phyloP scores from a whole-genome alignment of 2,113 vertebrate species.

The Canis aureus region DNA sequence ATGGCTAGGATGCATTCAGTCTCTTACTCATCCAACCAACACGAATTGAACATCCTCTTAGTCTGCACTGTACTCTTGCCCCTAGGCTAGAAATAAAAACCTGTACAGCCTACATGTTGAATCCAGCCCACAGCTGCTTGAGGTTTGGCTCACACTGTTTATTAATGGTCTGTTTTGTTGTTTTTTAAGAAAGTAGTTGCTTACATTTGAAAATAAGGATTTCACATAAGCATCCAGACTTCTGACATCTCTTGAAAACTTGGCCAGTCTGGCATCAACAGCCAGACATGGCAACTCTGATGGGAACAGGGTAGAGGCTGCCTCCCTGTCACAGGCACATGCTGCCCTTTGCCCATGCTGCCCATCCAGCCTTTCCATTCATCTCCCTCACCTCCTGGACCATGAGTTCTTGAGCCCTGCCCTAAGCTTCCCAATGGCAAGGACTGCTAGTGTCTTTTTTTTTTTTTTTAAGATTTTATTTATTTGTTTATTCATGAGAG shows the following conservation, averaged over 20 bases:
- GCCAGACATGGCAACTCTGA: too few relatives aligned
- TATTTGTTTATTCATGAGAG: too few relatives aligned
- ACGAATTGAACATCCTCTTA: not conserved
- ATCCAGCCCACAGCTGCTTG: not conserved
- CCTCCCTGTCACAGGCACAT: not conserved
- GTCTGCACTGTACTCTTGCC: too few relatives aligned
- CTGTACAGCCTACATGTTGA: not conserved
- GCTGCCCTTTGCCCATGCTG: fast-evolving
- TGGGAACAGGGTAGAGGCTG: too few relatives aligned
- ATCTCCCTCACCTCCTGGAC: too few relatives aligned
- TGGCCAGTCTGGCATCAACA: not conserved
- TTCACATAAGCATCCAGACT: not conserved
- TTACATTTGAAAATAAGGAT: not conserved
- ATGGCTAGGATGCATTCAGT: not conserved
- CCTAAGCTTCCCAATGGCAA: not conserved
- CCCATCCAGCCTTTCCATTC: not conserved
- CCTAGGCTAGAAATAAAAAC: not conserved
- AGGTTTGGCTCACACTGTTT: too few relatives aligned
- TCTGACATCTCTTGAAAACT: not conserved
- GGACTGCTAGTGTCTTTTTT: not conserved
- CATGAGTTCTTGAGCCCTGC: not conserved
- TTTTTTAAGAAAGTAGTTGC: not conserved
- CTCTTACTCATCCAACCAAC: not conserved
- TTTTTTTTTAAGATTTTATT: not conserved
- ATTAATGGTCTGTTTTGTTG: not conserved